These are phyloP conservation scores for Urocolius indicus DNA, from an alignment of 2,113 vertebrate species.

Conservation along the genomic window DNA sequence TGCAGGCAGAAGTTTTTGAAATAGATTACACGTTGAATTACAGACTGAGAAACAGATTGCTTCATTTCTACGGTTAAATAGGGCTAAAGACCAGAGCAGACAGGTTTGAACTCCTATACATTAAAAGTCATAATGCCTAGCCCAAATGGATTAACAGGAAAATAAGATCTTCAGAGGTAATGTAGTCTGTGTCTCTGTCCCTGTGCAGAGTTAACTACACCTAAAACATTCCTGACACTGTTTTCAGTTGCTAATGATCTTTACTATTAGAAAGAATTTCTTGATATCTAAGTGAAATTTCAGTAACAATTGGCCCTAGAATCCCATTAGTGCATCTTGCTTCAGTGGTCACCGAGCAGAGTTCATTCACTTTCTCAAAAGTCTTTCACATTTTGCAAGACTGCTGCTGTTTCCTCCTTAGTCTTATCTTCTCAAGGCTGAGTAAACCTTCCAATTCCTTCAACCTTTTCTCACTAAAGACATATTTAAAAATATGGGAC, in stretches of 20 bases:
- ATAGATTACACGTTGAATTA: neutral
- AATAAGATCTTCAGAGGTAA: neutral
- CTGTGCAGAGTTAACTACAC: neutral
- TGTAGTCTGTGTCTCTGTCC: neutral
- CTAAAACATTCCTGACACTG: neutral
- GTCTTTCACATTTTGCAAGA: neutral
- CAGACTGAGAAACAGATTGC: neutral
- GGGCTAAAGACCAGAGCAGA: neutral
- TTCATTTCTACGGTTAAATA: neutral
- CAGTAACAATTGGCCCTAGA: neutral
- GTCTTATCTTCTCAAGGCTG: neutral
- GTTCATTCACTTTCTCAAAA: neutral
- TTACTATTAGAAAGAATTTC: neutral
- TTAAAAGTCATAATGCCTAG: neutral
- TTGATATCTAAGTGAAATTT: neutral
- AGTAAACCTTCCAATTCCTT: neutral
- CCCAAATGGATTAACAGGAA: neutral
- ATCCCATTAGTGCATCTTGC: neutral
- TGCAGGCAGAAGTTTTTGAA: neutral
- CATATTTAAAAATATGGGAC: neutral
- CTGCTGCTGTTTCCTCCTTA: neutral
- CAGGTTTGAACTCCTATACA: neutral
- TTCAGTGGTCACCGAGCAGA: neutral
- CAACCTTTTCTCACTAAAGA: neutral
- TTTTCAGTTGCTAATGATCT: neutral